Conservation (phyloP, 2,113 vertebrate species). For the Syrmaticus mikado region DNA sequence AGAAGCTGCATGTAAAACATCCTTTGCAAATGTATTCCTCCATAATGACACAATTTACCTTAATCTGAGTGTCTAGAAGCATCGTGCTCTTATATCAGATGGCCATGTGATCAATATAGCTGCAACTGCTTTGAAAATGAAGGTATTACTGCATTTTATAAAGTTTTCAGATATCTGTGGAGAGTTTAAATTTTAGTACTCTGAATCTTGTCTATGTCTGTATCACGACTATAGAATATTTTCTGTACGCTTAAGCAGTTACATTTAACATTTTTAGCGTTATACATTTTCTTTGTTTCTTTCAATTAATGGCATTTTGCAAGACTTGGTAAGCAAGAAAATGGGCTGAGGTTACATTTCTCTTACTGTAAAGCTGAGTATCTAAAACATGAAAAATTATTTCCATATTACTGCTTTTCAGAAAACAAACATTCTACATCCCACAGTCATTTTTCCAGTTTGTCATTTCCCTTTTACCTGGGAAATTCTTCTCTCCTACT, state of each 20-base stretch:
- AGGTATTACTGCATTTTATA: not conserved
- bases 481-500: not conserved
- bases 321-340: not conserved
- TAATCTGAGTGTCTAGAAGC: not conserved
- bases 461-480: not conserved
- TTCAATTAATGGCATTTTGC: not conserved
- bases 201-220: not conserved
- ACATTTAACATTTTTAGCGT: not conserved
- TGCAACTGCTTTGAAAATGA: not conserved
- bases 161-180: not conserved
- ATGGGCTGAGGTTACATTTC: not conserved
- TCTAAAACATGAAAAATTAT: not conserved
- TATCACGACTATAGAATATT: not conserved
- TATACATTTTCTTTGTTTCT: not conserved
- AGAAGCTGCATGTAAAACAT: not conserved
- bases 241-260: not conserved
- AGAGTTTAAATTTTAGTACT: not conserved
- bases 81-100: not conserved
- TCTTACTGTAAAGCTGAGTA: not conserved
- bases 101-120: not conserved
- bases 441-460: not conserved
- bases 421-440: not conserved
- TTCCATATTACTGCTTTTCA: not conserved
- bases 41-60: not conserved
- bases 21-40: not conserved